phyloP scores from a whole-genome alignment of 1,140 invertebrate species.

The Hycleus cichorii region DNA sequence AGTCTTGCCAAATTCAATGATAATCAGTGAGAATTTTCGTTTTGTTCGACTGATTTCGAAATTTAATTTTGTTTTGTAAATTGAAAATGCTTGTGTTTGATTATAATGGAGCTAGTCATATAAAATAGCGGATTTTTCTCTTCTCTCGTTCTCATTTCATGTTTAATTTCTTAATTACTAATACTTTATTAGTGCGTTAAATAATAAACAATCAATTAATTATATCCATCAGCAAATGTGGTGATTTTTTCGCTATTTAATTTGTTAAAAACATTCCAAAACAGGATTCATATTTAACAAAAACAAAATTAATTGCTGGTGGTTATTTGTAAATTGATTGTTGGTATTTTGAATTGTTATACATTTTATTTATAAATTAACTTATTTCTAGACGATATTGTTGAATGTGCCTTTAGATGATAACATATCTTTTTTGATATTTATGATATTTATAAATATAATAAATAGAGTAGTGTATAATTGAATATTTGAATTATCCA shows the following conservation, averaged over 20 bases:
- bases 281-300: conserved; percentile 4
- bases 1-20: conserved; percentile 6
- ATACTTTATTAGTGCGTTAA: conserved; percentile 7
- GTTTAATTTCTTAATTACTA: not conserved
- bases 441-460: conserved; percentile 13
- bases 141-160: not conserved
- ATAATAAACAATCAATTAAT: conserved; percentile 2
- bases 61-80: too few species aligned
- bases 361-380: conserved; percentile 10
- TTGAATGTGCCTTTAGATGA: conserved; percentile 14
- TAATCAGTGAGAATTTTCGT: too few species aligned
- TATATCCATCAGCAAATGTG: conserved; percentile 1
- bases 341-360: not conserved
- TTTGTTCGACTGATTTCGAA: too few species aligned
- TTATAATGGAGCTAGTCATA: conserved; percentile 2
- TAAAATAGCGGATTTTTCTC: conserved; percentile 1
- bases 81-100: conserved; percentile 6
- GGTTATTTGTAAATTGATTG: not conserved
- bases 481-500: not conserved
- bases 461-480: not conserved
- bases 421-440: conserved; percentile 19
- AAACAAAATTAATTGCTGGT: not conserved
- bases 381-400: conserved; percentile 4
- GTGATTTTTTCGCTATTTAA: not conserved
- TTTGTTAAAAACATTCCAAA: conserved; percentile 5